Percentiles rank a stretch among this genome's conserved stretches.
These are phyloP conservation scores for Ophion slaviceki DNA, from an alignment of 2,888 invertebrate species.

Conservation along the genomic window DNA sequence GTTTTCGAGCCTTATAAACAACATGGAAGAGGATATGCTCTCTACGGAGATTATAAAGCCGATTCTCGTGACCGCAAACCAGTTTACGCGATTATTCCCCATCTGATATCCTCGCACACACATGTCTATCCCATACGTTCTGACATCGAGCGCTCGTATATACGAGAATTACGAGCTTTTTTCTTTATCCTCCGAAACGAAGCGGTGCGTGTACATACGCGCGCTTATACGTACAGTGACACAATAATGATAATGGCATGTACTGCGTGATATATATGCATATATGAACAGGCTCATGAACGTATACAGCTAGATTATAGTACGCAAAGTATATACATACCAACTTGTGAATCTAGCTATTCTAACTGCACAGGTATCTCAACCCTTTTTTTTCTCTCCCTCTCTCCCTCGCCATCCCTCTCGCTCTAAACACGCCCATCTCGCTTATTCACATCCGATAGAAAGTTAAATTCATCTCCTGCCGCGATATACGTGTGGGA, in stretches of 20 bases:
- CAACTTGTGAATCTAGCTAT: slow-evolving; percentile 43
- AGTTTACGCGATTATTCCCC: slow-evolving; percentile 61
- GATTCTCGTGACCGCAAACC: slow-evolving; percentile 61
- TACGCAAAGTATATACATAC: slow-evolving; percentile 26
- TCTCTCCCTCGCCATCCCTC: slow-evolving; percentile 9
- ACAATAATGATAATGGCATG: slow-evolving; percentile 26
- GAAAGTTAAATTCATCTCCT: slow-evolving; percentile 73
- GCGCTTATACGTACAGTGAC: slow-evolving; percentile 1
- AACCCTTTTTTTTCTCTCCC: slow-evolving; percentile 44
- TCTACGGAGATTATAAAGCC: slow-evolving; percentile 1
- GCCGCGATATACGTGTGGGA: slow-evolving; percentile 74
- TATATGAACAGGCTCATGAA: neutral
- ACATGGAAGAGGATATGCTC: slow-evolving; percentile 20
- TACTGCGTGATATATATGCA: neutral
- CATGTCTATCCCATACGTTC: slow-evolving; percentile 9
- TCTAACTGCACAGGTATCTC: slow-evolving; percentile 31
- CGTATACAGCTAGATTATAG: slow-evolving; percentile 20
- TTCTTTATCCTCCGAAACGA: slow-evolving; percentile 18
- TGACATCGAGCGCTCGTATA: slow-evolving; percentile 13
- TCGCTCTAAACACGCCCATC: slow-evolving; percentile 59
- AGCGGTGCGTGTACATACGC: neutral
- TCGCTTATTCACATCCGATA: slow-evolving; percentile 66
- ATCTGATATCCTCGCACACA: slow-evolving; percentile 18
- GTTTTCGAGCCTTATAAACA: slow-evolving; percentile 48
- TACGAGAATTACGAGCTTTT: slow-evolving; percentile 43